Percentiles rank a stretch among this genome's conserved stretches.
These are phyloP conservation scores for Sphinx pinastri DNA, from an alignment of 2,888 invertebrate species.

Conservation along the genomic window DNA sequence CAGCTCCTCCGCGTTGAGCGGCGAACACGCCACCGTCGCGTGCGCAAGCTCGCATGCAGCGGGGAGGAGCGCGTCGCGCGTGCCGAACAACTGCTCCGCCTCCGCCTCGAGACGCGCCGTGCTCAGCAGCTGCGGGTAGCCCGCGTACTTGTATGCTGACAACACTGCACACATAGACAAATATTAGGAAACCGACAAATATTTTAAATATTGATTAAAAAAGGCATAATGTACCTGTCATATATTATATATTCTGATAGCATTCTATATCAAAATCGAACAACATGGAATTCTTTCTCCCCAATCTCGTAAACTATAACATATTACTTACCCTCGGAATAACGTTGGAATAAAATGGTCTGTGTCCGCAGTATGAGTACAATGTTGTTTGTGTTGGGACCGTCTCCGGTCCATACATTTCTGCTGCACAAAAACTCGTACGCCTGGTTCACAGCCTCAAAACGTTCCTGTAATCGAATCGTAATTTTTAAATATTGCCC, in stretches of 20 bases:
- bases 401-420: conserved; percentile 92
- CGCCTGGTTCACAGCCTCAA: conserved; percentile 98
- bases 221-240: too few relatives aligned
- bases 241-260: too few relatives aligned
- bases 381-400: conserved; percentile 97
- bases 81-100: conserved; percentile 94
- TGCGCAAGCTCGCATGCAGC: conserved; percentile 97
- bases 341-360: conserved; percentile 96
- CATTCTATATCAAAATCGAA: too few relatives aligned
- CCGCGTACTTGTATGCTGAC: conserved; percentile 98
- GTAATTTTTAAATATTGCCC: background rate
- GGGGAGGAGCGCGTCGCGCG: conserved; percentile 85
- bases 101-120: conserved; percentile 97
- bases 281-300: too few relatives aligned
- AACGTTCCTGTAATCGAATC: conserved; percentile 88
- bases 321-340: conserved; percentile 89
- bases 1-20: conserved; percentile 98
- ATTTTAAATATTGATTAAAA: too few relatives aligned
- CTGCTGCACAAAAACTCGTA: conserved; percentile 99
- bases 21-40: conserved; percentile 97
- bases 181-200: too few relatives aligned
- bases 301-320: background rate
- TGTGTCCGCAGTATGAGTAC: conserved; percentile 96
- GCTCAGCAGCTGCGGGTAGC: conserved; percentile 98
- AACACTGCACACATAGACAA: conserved; percentile 83